A percentile compares a stretch with the other conserved stretches of the same genome.
Evolutionary conservation across 2,797 vertebrate genomes (phyloP).

Genomic region (Cynopterus sphinx): DNA sequence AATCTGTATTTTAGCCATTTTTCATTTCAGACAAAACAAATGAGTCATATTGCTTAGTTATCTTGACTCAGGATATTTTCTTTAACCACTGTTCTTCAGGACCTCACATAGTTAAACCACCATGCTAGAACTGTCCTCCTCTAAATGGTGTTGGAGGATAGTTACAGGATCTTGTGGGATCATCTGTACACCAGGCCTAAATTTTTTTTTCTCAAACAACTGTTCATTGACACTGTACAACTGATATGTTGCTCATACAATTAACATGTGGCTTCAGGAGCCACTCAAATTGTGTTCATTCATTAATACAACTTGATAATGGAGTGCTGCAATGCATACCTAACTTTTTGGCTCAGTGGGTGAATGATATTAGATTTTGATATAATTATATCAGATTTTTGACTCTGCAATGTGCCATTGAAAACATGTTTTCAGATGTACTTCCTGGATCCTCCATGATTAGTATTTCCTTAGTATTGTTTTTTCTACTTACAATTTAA

Average conservation of each 20-base stretch:
- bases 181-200: not conserved
- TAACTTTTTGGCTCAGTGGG: not conserved
- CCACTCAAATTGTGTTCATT: not conserved
- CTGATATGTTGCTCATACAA: fast-evolving
- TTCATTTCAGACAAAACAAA: not conserved
- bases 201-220: not conserved
- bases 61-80: not conserved
- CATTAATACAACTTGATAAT: not conserved
- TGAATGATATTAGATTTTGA: not conserved
- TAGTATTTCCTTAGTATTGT: not conserved
- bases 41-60: not conserved
- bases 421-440: not conserved
- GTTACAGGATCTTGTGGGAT: not conserved
- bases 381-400: not conserved
- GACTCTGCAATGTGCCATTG: not conserved
- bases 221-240: not conserved
- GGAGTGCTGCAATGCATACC: not conserved
- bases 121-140: not conserved
- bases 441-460: not conserved
- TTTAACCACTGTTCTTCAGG: not conserved
- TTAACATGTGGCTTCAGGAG: fast-evolving
- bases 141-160: no score
- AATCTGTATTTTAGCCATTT: not conserved
- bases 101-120: no score
- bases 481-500: not conserved